Conservation (phyloP, 2,797 vertebrate species). For the Mycteria americana region DNA sequence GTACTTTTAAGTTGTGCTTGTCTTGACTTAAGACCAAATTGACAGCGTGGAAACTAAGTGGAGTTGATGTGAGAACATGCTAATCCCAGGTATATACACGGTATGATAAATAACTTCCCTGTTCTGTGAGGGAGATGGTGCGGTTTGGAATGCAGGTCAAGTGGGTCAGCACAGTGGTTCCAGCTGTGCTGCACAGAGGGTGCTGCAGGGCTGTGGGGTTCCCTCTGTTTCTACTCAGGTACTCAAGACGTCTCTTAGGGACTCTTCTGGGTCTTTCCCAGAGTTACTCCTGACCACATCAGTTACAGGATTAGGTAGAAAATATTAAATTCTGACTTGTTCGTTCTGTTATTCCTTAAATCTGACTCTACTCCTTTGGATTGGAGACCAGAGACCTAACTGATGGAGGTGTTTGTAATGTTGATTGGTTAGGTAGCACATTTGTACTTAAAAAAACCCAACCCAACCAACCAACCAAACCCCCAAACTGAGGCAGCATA, state of each 20-base stretch:
- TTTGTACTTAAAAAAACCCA: background rate
- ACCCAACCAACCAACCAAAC: background rate
- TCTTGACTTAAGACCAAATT: background rate
- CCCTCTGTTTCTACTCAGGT: background rate
- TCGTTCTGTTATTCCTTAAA: background rate
- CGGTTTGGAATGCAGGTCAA: background rate
- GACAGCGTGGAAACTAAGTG: background rate
- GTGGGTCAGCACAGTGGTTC: background rate
- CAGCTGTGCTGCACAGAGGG: background rate
- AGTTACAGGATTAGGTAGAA: background rate
- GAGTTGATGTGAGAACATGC: background rate
- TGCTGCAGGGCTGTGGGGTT: background rate
- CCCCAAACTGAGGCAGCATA: background rate
- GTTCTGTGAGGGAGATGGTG: accelerated
- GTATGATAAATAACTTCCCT: background rate
- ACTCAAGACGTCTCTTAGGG: background rate
- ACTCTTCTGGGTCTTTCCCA: background rate
- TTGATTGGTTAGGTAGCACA: background rate
- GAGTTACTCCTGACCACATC: background rate
- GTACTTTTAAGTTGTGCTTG: background rate
- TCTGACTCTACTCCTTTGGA: background rate
- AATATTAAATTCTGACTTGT: background rate
- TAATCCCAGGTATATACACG: background rate
- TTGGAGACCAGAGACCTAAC: background rate
- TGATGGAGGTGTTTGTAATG: background rate